phyloP scores from a whole-genome alignment of 2,888 invertebrate genomes.

The Lacanobia wlatinum region DNA sequence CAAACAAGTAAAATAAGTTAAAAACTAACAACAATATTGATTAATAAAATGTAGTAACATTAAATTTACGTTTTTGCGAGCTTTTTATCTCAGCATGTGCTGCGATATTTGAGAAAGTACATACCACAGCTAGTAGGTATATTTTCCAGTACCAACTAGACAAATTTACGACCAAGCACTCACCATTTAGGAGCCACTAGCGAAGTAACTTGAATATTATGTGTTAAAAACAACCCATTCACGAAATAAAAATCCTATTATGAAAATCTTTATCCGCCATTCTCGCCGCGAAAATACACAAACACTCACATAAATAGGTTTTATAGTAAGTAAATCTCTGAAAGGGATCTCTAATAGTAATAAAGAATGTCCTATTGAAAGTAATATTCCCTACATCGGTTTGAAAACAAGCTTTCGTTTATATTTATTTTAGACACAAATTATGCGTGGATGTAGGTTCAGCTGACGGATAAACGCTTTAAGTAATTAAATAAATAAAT shows the following conservation, averaged over 20 bases:
- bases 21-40: too few species aligned
- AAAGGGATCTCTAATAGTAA: slow-evolving; percentile 45
- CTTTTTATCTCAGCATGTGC: too few species aligned
- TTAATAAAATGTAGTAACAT: too few species aligned
- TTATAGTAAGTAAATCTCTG: slow-evolving; percentile 57
- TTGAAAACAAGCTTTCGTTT: slow-evolving; percentile 28
- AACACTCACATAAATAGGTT: slow-evolving; percentile 55
- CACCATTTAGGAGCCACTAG: background rate
- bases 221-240: slow-evolving; percentile 21
- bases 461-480: too few species aligned
- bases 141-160: background rate
- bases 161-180: background rate
- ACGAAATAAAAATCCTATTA: slow-evolving; percentile 33
- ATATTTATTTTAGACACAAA: slow-evolving; percentile 15
- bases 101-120: too few species aligned
- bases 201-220: background rate
- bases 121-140: background rate
- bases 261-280: slow-evolving; percentile 31
- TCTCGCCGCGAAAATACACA: slow-evolving; percentile 28
- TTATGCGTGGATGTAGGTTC: background rate
- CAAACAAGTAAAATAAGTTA: too few species aligned
- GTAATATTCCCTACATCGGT: slow-evolving; percentile 39
- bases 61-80: too few species aligned
- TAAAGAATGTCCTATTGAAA: slow-evolving; percentile 40
- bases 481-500: too few species aligned